Base-by-base conservation (phyloP, 1,140 invertebrate species). In the Eriocheir sinensis region DNA sequence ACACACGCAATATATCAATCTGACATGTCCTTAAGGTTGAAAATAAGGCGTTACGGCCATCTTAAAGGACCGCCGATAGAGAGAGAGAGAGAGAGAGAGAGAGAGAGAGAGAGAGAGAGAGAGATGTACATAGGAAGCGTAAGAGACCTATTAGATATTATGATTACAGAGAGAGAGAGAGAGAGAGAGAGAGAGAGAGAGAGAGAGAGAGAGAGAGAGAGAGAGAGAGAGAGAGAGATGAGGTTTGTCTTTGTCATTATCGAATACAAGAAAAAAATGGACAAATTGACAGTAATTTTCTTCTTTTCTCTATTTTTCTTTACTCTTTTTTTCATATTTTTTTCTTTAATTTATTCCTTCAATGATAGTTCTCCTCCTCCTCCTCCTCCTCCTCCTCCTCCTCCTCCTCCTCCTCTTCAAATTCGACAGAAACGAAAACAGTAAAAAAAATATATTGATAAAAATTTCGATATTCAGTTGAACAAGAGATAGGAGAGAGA, bases 31-130 rank as follows among this genome's bases (percentile, higher is more conserved):
- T 89, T 53, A 89, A 32, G 88, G 44, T 44, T 0, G 21, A 48
- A 89, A 27, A 53, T 89, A 53, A 89, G 88, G 30, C 40, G 17
- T 53, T 53, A 21, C 41, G 40, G n/a, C 12, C 48, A 53, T 53
- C 48, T 53, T 89, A 40, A 48, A 89, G 41, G 27, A 17, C 12
- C 38, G 44, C 88, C 88, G 88, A 32, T 17, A 86, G 83, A 30
- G 32, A 86, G 83, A 86, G 83, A 86, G 83, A 34, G 32, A 34
- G 32, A 86, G 83, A 86, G 83, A 34, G 83, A 86, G 83, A 34
- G 83, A 86, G 83, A 86, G 83, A 86, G 83, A 34, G n/a, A 15
- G 27, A 86, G 9, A 32, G 27, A 86, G 83, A 30, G 32, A 86
- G 83, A 86, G 83, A 86, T n/a, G 15, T 4, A 34, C 4, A 86